Conservation (phyloP, 1,140 invertebrate species). For the Theocolax elegans region DNA sequence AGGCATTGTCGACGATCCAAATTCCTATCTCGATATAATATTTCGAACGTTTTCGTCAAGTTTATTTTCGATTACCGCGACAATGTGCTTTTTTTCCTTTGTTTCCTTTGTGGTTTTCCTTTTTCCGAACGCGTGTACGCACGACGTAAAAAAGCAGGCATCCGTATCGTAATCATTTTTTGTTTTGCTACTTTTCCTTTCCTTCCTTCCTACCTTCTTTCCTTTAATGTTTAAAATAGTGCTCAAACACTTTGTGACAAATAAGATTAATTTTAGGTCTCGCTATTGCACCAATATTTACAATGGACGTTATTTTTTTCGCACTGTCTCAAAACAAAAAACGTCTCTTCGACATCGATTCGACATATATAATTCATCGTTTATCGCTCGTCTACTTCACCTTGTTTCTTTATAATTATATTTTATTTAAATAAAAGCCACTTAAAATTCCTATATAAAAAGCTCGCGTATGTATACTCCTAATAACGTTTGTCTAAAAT, state of each 20-base stretch:
- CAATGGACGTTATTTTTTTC: conserved; percentile 61
- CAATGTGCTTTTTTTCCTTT: conserved; percentile 28
- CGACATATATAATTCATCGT: conserved; percentile 42
- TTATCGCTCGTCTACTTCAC: conserved; percentile 28
- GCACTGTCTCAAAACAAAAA: conserved; percentile 47
- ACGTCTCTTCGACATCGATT: conserved; percentile 46
- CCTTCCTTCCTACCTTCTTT: conserved; percentile 16
- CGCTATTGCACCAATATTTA: conserved; percentile 64
- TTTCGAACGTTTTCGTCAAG: conserved; percentile 23
- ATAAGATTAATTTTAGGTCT: conserved; percentile 57
- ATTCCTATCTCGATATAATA: conserved; percentile 35
- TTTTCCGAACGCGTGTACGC: conserved; percentile 35
- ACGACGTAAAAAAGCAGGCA: conserved; percentile 44
- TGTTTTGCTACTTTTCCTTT: neutral
- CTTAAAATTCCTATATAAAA: conserved; percentile 56
- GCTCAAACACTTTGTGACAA: conserved; percentile 49
- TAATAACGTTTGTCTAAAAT: conserved; percentile 49
- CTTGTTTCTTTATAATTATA: conserved; percentile 28
- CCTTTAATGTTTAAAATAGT: conserved; percentile 43
- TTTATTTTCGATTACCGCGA: conserved; percentile 14
- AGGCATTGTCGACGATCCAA: conserved; percentile 46
- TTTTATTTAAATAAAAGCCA: conserved; percentile 52
- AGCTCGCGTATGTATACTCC: conserved; percentile 47
- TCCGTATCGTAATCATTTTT: conserved; percentile 17
- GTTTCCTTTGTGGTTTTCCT: no score